Percentiles rank a stretch among this genome's conserved stretches.
These are phyloP conservation scores for Phlogophora meticulosa DNA, from an alignment of 2,888 invertebrate genomes.

Conservation along the genomic window DNA sequence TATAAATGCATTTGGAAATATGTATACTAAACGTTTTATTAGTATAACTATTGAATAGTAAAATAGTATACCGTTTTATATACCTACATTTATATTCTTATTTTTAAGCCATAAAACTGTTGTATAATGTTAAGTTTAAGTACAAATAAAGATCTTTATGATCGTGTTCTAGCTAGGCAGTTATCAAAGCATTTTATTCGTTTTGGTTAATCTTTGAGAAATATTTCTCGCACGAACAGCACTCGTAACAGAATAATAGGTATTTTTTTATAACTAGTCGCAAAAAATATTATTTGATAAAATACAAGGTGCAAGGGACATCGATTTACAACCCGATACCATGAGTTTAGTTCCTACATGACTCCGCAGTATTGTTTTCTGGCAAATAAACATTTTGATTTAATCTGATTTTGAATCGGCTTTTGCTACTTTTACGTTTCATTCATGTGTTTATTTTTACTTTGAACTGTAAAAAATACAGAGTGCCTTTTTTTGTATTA, in stretches of 20 bases:
- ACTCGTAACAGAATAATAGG: conserved; percentile 5
- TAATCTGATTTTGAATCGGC: no score
- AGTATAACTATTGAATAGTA: not conserved
- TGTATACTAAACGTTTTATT: not conserved
- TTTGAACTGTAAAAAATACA: no score
- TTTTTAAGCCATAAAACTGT: conserved; percentile 15
- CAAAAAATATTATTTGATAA: conserved; percentile 25
- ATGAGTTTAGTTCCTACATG: no score
- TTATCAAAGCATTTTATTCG: conserved; percentile 12
- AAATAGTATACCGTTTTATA: not conserved
- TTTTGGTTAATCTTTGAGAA: not conserved
- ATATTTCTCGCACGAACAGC: conserved; percentile 8
- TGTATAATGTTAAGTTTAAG: conserved; percentile 23
- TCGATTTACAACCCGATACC: no score
- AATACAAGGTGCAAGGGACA: not conserved
- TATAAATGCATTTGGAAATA: not conserved
- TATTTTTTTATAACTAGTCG: conserved; percentile 47
- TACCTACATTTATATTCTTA: not conserved
- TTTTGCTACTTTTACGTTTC: no score
- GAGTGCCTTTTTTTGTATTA: no score
- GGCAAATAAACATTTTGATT: no score
- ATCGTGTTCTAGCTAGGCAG: not conserved
- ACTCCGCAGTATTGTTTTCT: no score
- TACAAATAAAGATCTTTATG: conserved; percentile 24
- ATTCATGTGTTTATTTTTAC: no score